phyloP scores from a whole-genome alignment of 2,113 vertebrate genomes.

The Dipodomys ordii region DNA sequence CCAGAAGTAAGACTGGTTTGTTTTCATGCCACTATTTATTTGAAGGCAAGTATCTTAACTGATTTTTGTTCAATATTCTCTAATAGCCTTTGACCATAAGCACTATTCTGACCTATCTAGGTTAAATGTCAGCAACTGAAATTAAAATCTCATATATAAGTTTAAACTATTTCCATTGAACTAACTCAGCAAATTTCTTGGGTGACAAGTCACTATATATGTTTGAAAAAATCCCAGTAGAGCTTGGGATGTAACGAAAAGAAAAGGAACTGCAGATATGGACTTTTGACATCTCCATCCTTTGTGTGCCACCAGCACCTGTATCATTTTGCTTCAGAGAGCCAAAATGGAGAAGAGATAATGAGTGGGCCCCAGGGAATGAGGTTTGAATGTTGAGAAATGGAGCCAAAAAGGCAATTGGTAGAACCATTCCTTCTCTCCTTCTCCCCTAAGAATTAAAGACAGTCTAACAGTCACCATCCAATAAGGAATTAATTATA shows the following conservation, averaged over 20 bases:
- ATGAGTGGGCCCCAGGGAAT: background rate
- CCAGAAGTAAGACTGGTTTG: conserved; percentile 11
- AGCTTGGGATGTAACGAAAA: background rate
- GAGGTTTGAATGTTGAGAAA: background rate
- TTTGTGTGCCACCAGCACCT: background rate
- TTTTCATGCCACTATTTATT: conserved; percentile 56
- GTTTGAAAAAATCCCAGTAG: conserved; percentile 39
- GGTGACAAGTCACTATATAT: conserved; percentile 46
- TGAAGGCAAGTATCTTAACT: conserved; percentile 48
- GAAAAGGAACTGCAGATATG: background rate
- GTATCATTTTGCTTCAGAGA: background rate
- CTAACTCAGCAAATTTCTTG: conserved; percentile 62
- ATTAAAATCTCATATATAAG: conserved; percentile 63
- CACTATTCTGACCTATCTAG: conserved; percentile 55
- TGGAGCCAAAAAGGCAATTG: background rate
- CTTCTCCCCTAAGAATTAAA: background rate
- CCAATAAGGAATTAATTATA: conserved; percentile 16
- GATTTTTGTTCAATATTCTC: conserved; percentile 58
- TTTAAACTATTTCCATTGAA: conserved; percentile 65
- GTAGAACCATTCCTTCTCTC: background rate
- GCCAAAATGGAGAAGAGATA: conserved; percentile 29
- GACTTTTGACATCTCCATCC: background rate
- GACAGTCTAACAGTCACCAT: background rate
- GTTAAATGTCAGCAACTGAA: conserved; percentile 56
- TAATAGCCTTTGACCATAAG: conserved; percentile 56